Base-by-base conservation (phyloP, 2,888 invertebrate genomes). In the Epinotia nisella region DNA sequence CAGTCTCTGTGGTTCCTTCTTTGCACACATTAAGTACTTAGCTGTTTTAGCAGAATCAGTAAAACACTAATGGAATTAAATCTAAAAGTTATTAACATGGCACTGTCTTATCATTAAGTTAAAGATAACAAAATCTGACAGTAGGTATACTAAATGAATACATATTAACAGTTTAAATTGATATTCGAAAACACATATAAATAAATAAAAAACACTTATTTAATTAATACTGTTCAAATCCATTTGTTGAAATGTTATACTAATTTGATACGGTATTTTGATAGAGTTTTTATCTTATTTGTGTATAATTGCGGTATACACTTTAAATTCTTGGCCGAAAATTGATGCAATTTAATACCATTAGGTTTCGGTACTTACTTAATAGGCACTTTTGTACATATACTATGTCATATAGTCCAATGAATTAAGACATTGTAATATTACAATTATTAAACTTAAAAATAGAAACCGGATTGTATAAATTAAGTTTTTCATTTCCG, bases 211-310 rank as follows among this genome's bases (percentile, higher is more conserved):
- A 35, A 17, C 35, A 39, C n/a, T 39, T 39, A 35, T 67, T 55
- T 60, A 60, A 58, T 64, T 49, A 64, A 55, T 61, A 21, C 21
- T 39, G 49, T 73, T 62, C 49, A 39, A 69, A 73, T 21, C 59
- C 51, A 69, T 45, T 73, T 64, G 9, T 24, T 3, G 19, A 19
- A 58, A 35, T 51, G 60, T 39, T 49, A 49, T 35, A 69, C 39
- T 59, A 72, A 68, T 68, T 72, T 51, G 39, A 3, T 62, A 73
- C 73, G 73, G 64, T 53, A 73, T 64, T 69, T 64, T 58, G n/a
- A 64, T 58, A 51, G n/a, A 17, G 10, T 21, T 49, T 21, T 62
- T 64, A 68, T 73, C 51, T 56, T 58, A 35, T 69, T 51, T 59
- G 49, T 56, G 61, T 51, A 21, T 73, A 73, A 73, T 69, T 73